A percentile compares a stretch with the other conserved stretches of the same genome.
phyloP scores from a whole-genome alignment of 2,888 invertebrate genomes.

The Deilephila porcellus region DNA sequence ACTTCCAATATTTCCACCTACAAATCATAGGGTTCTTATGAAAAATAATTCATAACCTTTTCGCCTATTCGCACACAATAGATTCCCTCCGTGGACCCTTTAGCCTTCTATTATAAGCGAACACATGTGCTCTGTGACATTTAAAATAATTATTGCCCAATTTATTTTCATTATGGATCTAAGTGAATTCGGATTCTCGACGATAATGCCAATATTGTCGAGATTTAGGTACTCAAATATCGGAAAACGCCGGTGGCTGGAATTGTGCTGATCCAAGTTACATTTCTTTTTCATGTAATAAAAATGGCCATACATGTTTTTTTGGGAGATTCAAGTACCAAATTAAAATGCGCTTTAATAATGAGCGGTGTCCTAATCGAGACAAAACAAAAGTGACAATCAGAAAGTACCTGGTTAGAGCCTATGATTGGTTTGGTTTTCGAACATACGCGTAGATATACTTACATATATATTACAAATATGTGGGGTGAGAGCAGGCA shows the following conservation, averaged over 20 bases:
- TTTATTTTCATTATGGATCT: conserved; percentile 40
- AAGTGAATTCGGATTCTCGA: neutral
- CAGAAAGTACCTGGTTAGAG: too few species aligned
- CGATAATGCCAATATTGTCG: neutral
- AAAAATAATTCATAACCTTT: conserved; percentile 61
- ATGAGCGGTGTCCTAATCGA: too few species aligned
- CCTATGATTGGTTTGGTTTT: too few species aligned
- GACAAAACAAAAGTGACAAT: too few species aligned
- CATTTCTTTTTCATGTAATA: neutral
- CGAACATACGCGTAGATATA: too few species aligned
- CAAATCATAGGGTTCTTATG: conserved; percentile 31
- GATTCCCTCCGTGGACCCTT: conserved; percentile 56
- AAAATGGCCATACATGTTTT: neutral
- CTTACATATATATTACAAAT: too few species aligned
- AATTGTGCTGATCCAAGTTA: neutral
- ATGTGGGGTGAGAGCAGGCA: too few species aligned
- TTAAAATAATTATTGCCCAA: conserved; percentile 60
- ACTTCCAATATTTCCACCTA: conserved; percentile 27
- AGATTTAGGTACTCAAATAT: neutral
- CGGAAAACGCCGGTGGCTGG: neutral
- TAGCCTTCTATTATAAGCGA: conserved; percentile 53
- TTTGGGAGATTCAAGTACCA: too few species aligned
- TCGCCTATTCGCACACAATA: conserved; percentile 47
- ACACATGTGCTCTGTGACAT: conserved; percentile 67
- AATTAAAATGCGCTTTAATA: too few species aligned